Base-by-base conservation (phyloP, 2,888 invertebrate genomes). In the Eudemis profundana region DNA sequence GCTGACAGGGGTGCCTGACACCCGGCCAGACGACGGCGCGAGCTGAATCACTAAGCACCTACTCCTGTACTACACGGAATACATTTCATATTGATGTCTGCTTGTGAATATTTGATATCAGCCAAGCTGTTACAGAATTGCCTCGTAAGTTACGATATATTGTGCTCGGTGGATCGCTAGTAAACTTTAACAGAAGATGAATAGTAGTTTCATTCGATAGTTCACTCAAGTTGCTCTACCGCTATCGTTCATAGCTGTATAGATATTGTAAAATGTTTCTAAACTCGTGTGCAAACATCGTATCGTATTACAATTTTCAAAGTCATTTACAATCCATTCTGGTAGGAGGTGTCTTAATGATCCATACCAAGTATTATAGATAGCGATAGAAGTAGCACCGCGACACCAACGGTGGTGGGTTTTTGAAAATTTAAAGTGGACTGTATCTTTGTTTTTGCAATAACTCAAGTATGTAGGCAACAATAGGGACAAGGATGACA, bases 11-110 rank as follows among this genome's bases (percentile, higher is more conserved):
- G 53, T n/a, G 47, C 49, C 47, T 49, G 53, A 53, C 53, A 46
- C 23, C 21, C 46, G 49, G 42, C 27, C 36, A 60, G 46, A 21
- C 44, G 44, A 36, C 38, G 15, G 15, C 27, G 53, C 46, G 61
- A 46, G 53, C 53, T 46, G 62, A 62, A 62, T 54, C 17, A 47
- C 62, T 62, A 62, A 62, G 47, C 44, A 17, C 29, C 23, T 44
- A 10, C 29, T 29, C 21, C 19, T 40, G 23, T 23, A 7, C 33
- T 44, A 14, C 47, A 17, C 38, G 44, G 44, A 61, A 61, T 47
- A 62, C 8, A 62, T 19, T 54, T 27, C 8, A 33, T 40, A 57
- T 63, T 15, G 33, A 49, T 19, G n/a, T 50, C 42, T 33, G 49
- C 40, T 36, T 27, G 40, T 33, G 56, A 49, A 42, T 50, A 42